A percentile compares a stretch with the other conserved stretches of the same genome.
Conservation (phyloP, 2,113 vertebrate genomes). For the Sceloporus tristichus region DNA sequence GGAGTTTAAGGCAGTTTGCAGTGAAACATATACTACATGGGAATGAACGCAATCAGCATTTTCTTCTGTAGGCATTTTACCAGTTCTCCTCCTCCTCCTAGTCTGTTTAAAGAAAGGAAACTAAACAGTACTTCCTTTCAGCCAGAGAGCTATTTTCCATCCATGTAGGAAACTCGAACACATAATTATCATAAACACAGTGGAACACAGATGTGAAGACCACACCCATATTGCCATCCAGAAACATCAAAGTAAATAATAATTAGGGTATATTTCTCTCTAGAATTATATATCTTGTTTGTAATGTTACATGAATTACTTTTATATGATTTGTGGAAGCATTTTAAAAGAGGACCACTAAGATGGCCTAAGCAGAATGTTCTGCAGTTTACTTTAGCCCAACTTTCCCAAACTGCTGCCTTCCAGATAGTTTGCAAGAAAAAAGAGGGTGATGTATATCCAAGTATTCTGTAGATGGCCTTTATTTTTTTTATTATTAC, state of each 20-base stretch:
- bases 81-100: background rate
- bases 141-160: background rate
- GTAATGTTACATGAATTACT: background rate
- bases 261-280: constrained; percentile 21
- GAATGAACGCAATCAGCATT: background rate
- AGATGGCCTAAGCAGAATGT: background rate
- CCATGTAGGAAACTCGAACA: constrained; percentile 1
- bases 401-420: too few relatives aligned
- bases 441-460: too few relatives aligned
- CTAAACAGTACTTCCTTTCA: constrained; percentile 3
- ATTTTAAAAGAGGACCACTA: background rate
- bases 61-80: background rate
- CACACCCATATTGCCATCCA: constrained; percentile 18
- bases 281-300: constrained; percentile 5
- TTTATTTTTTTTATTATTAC: background rate
- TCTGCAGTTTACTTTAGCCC: background rate
- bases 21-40: too few relatives aligned
- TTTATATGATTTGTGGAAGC: background rate
- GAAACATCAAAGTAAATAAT: background rate
- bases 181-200: constrained; percentile 26
- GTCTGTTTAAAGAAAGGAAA: background rate
- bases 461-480: too few relatives aligned
- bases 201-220: background rate
- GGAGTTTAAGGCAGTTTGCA: background rate
- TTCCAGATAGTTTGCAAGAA: background rate